Conservation (phyloP, 2,113 vertebrate species). For the Urocynchramus pylzowi region DNA sequence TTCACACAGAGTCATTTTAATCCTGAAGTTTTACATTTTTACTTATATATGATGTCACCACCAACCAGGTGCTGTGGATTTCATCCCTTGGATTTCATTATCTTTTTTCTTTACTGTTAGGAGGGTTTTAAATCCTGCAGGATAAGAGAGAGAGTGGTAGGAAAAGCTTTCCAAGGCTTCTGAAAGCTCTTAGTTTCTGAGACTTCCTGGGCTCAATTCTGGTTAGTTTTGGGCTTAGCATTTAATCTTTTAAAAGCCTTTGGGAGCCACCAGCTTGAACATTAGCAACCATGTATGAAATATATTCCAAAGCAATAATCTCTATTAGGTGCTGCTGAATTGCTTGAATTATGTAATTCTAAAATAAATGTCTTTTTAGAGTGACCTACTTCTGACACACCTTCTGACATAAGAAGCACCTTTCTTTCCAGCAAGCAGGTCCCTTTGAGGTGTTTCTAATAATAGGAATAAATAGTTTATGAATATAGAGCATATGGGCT, state of each 20-base stretch:
- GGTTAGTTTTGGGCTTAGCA: neutral
- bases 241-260: neutral
- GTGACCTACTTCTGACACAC: neutral
- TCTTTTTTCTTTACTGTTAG: neutral
- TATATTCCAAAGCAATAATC: neutral
- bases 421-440: neutral
- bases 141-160: neutral
- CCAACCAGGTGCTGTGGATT: neutral
- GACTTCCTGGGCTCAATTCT: neutral
- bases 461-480: neutral
- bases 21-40: neutral
- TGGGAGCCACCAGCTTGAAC: neutral
- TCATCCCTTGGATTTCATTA: neutral
- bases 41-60: neutral
- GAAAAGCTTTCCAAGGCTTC: neutral
- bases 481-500: neutral
- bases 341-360: neutral
- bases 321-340: neutral
- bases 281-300: neutral
- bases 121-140: neutral
- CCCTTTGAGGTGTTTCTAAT: neutral
- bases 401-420: rapidly evolving
- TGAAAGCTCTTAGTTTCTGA: neutral
- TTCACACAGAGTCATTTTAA: rapidly evolving
- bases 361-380: neutral